These are phyloP conservation scores for Sesia apiformis DNA, from an alignment of 2,888 invertebrate genomes.

Conservation along the genomic window DNA sequence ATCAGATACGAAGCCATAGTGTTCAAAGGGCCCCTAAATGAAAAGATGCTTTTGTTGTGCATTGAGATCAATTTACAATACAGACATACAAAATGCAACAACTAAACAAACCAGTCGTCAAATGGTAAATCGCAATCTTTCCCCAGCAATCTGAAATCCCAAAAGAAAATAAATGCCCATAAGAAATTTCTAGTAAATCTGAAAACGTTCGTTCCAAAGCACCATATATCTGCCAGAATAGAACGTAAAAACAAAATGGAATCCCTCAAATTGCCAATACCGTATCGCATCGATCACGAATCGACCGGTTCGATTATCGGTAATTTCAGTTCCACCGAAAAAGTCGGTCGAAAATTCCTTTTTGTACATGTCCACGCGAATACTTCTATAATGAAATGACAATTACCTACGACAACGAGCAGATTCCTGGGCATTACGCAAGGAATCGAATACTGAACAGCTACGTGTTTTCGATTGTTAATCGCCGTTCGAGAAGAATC, in stretches of 20 bases:
- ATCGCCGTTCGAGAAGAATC: not conserved
- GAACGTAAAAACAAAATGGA: not conserved
- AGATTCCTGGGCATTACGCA: slow-evolving; percentile 45
- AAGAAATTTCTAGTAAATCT: not conserved
- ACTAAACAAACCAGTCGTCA: too few relatives aligned
- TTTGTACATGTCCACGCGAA: slow-evolving; percentile 34
- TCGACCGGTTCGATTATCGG: slow-evolving; percentile 60
- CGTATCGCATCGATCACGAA: slow-evolving; percentile 38
- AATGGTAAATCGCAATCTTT: too few relatives aligned
- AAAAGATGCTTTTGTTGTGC: too few relatives aligned
- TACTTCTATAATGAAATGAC: slow-evolving; percentile 71
- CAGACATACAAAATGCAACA: too few relatives aligned
- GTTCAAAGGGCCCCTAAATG: too few relatives aligned
- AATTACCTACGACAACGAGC: slow-evolving; percentile 51
- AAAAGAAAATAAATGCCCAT: not conserved
- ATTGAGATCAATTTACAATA: too few relatives aligned
- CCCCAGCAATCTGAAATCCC: not conserved
- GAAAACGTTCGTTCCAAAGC: not conserved
- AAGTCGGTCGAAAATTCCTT: slow-evolving; percentile 43
- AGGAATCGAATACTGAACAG: slow-evolving; percentile 22
- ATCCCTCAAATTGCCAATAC: not conserved
- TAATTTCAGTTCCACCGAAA: slow-evolving; percentile 55
- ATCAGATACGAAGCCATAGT: too few relatives aligned
- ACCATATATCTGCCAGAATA: not conserved
- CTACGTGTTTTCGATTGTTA: slow-evolving; percentile 5